Evolutionary conservation across 2,797 vertebrate genomes (phyloP).

Genomic region (Melanotaenia nigrans): DNA sequence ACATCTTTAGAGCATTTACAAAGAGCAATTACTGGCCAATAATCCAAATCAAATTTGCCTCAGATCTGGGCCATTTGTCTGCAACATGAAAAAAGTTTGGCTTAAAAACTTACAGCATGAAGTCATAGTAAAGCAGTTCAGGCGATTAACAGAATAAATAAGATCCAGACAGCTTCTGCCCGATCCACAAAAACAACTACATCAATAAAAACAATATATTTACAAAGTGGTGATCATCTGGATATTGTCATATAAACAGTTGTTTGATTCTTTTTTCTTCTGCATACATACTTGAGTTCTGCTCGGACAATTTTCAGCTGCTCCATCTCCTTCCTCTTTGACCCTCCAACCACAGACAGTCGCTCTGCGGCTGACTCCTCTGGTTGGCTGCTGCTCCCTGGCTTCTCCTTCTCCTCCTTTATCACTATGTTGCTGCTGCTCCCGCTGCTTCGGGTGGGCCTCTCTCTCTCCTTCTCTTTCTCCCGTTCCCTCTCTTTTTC

Average conservation of each 20-base stretch:
- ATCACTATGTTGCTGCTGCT: constrained; percentile 40
- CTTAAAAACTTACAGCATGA: too few relatives aligned
- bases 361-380: constrained; percentile 80
- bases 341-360: constrained; percentile 82
- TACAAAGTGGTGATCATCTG: too few relatives aligned
- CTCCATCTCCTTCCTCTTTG: constrained; percentile 95
- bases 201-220: neutral
- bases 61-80: too few relatives aligned
- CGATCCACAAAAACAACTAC: neutral
- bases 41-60: too few relatives aligned
- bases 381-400: constrained; percentile 77
- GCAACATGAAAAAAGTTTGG: too few relatives aligned
- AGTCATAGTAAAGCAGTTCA: neutral
- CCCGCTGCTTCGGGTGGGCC: constrained; percentile 65
- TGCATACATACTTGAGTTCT: constrained; percentile 91
- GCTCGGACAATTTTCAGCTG: constrained; percentile 90
- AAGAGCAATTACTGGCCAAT: too few relatives aligned
- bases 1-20: too few relatives aligned
- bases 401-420: constrained; percentile 84
- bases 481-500: constrained; percentile 83
- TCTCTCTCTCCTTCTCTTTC: constrained; percentile 78
- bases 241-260: too few relatives aligned
- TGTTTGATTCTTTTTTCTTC: neutral
- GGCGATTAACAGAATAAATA: neutral
- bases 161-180: neutral